Percentiles rank a stretch among this genome's conserved stretches.
Evolutionary conservation across 2,797 vertebrate genomes (phyloP).

Genomic region (Sebastes umbrosus): DNA sequence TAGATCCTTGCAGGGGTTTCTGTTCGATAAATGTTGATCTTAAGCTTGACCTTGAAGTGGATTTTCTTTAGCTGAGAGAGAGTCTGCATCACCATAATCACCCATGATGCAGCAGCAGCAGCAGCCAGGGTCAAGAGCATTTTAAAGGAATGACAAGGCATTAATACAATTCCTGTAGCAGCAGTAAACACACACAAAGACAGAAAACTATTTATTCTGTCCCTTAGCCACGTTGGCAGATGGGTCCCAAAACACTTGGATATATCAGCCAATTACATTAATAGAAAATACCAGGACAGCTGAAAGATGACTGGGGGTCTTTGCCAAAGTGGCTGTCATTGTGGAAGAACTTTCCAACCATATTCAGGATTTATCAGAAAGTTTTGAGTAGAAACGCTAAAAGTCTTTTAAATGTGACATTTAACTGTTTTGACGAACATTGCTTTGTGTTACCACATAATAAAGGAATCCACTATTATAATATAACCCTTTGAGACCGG

Average conservation of each 20-base stretch:
- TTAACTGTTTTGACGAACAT: neutral
- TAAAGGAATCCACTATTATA: neutral
- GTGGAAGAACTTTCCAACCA: neutral
- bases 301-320: neutral
- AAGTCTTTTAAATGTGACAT: neutral
- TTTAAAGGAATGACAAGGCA: constrained; percentile 12
- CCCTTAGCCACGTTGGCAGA: constrained; percentile 31
- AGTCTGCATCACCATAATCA: constrained; percentile 15
- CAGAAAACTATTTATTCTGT: constrained; percentile 23
- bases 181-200: constrained; percentile 1
- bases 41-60: constrained; percentile 1
- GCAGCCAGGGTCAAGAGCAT: constrained; percentile 19
- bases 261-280: constrained; percentile 38
- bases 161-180: neutral
- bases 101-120: constrained; percentile 26
- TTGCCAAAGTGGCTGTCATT: constrained; percentile 3
- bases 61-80: constrained; percentile 17
- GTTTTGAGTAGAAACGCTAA: neutral
- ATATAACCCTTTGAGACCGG: neutral
- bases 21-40: neutral
- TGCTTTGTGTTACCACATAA: neutral
- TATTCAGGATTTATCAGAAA: neutral
- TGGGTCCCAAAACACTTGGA: constrained; percentile 19
- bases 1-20: neutral
- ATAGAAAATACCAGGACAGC: constrained; percentile 35